A percentile compares a stretch with the other conserved stretches of the same genome.
phyloP scores from a whole-genome alignment of 2,888 invertebrate genomes.

The Lepidochrysops patricia region DNA sequence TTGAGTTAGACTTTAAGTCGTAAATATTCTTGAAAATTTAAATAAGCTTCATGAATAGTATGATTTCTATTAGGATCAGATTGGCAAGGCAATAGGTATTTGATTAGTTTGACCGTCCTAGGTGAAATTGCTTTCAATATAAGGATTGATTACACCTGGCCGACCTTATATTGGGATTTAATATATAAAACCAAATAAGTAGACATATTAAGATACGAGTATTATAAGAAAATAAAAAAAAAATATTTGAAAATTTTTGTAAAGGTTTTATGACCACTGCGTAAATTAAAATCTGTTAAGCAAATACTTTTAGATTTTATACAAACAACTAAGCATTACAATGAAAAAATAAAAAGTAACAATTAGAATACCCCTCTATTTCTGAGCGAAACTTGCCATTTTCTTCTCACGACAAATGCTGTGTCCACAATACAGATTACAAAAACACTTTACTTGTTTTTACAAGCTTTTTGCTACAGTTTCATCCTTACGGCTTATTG shows the following conservation, averaged over 20 bases:
- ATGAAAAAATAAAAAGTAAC: neutral
- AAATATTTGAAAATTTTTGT: no score
- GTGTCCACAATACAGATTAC: neutral
- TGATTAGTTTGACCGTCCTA: neutral
- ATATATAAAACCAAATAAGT: neutral
- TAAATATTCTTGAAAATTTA: neutral
- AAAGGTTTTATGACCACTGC: no score
- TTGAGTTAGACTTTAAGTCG: no score
- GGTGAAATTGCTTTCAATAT: neutral
- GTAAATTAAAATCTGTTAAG: no score
- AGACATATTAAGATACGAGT: no score
- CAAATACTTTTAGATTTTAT: no score
- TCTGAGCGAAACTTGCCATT: neutral
- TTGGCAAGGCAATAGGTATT: neutral
- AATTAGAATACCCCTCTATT: neutral
- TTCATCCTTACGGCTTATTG: neutral
- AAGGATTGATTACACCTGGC: neutral
- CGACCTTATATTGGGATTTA: neutral
- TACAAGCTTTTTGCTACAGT: neutral
- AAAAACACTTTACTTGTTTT: constrained; percentile 1
- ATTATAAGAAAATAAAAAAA: neutral
- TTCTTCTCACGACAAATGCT: neutral
- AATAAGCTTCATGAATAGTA: neutral
- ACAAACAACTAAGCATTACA: neutral
- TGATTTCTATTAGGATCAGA: neutral